phyloP scores from a whole-genome alignment of 2,113 vertebrate species.

The Himantopus leucocephalus region DNA sequence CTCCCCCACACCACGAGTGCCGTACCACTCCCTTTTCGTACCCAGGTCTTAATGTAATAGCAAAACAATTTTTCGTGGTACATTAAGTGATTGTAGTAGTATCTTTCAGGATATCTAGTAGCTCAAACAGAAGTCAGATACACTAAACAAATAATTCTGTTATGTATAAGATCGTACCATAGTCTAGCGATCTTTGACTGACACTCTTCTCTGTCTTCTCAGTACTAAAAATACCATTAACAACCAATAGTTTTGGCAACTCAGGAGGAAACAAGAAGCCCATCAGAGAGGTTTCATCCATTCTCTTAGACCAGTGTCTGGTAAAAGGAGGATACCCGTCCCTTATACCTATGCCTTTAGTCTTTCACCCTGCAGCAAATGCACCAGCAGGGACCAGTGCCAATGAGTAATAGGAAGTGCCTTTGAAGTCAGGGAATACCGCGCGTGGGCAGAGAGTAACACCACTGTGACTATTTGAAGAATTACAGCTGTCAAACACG shows the following conservation, averaged over 20 bases:
- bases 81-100: neutral
- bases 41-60: accelerated
- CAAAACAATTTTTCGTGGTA: neutral
- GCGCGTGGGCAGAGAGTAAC: neutral
- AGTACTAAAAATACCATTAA: neutral
- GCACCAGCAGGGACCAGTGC: neutral
- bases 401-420: neutral
- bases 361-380: neutral
- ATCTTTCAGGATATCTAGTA: neutral
- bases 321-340: neutral
- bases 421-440: neutral
- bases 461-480: neutral
- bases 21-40: neutral
- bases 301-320: neutral
- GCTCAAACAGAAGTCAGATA: neutral
- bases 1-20: accelerated
- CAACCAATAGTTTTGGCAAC: neutral
- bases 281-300: neutral
- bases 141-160: neutral
- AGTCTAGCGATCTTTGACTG: neutral
- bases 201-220: neutral
- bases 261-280: neutral
- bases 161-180: accelerated
- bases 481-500: neutral
- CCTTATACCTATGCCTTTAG: neutral